Base-by-base conservation (phyloP, 2,888 invertebrate species). In the Drosophila aldrichi region DNA sequence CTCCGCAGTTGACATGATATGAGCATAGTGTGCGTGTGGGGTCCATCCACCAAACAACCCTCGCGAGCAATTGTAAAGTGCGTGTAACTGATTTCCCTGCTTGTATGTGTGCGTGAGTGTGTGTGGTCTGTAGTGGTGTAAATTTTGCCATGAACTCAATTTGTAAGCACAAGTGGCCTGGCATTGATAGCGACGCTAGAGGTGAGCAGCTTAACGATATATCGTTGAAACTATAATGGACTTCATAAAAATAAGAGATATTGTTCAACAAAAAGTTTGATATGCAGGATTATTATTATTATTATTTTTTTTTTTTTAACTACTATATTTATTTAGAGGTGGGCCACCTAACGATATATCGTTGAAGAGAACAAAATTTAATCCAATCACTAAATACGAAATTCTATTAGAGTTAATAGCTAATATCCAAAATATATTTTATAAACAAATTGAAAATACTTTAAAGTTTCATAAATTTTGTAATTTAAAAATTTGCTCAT, bases 121-220 rank as follows among this genome's bases (percentile, higher is more conserved):
- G 44, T 70, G 54, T 72, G 72, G 65, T 76, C 68, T 83, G 52
- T 57, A 58, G 43, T 84, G 77, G 70, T 56, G 61, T 52, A 72
- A 61, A 57, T 68, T 68, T 79, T 74, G 67, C 89, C 89, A 62
- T 84, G 84, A 84, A 89, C 84, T 67, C 81, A 71, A 87, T 74
- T 74, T 77, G 89, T 73, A 73, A 74, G 60, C 54, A 66, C 68
- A 57, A 56, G 52, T 51, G 70, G 71, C 65, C 72, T 82, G 58
- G 69, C 82, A 86, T 67, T 86, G 87, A 68, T 77, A 82, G 60
- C 81, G 60, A 46, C 61, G 63, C 51, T 63, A 68, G 80, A 18
- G 67, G 32, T 60, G 71, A n/a, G 44, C 34, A 14, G 6, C 10
- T 16, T 9, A 18, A 6, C 54, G 55, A 63, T 44, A 59, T 22